These are phyloP conservation scores for Pyrgus malvae DNA, from an alignment of 2,888 invertebrate genomes.

Conservation along the genomic window DNA sequence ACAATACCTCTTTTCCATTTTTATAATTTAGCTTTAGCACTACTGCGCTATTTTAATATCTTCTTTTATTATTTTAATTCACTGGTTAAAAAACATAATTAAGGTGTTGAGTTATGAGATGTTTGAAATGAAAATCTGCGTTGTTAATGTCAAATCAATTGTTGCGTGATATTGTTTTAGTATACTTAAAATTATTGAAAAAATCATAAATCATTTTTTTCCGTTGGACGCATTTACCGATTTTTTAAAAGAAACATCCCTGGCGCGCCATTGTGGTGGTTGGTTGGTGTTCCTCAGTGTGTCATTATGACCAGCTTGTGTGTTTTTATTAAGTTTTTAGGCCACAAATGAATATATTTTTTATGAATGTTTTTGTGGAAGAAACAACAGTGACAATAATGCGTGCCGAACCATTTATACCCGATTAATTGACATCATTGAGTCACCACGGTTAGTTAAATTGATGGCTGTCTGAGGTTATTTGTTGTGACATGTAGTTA, in stretches of 20 bases:
- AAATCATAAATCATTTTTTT: background rate
- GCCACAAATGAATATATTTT: conserved; percentile 71
- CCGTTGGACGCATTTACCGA: conserved; percentile 37
- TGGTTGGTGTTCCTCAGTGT: conserved; percentile 56
- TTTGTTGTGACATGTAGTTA: conserved; percentile 75
- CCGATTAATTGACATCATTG: conserved; percentile 67
- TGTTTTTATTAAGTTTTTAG: conserved; percentile 62
- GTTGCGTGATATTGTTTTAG: too few species aligned
- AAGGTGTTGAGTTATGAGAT: too few species aligned
- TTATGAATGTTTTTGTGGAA: conserved; percentile 61
- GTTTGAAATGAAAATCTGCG: too few species aligned
- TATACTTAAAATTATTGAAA: too few species aligned
- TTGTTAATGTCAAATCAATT: too few species aligned
- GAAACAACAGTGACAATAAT: conserved; percentile 76
- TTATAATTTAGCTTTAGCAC: too few species aligned
- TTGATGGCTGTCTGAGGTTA: conserved; percentile 75
- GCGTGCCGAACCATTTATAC: conserved; percentile 76
- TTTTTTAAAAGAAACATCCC: conserved; percentile 46
- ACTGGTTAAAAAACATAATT: too few species aligned
- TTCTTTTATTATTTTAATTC: too few species aligned
- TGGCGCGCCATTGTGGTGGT: conserved; percentile 69
- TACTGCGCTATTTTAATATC: too few species aligned
- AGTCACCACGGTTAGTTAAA: conserved; percentile 78
- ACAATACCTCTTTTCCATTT: too few species aligned
- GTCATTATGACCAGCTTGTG: conserved; percentile 57